These are phyloP conservation scores for Erannis defoliaria DNA, from an alignment of 2,888 invertebrate genomes.

Conservation along the genomic window DNA sequence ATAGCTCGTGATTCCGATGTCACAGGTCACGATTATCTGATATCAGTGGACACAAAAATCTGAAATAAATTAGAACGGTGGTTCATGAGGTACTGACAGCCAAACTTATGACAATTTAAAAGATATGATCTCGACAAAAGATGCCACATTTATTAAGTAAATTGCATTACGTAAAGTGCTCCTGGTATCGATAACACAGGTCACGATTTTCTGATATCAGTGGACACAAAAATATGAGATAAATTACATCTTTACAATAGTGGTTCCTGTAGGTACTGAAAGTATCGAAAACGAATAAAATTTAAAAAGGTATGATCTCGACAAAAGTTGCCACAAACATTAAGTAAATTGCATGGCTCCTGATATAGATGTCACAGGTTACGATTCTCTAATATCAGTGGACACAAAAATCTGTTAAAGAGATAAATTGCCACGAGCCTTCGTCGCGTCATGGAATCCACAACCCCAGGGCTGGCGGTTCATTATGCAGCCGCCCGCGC, in stretches of 20 bases:
- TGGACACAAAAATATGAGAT: not conserved
- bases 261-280: too few species aligned
- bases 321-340: not conserved
- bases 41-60: not conserved
- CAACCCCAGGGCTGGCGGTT: conserved; percentile 57
- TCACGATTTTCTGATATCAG: not conserved
- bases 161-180: not conserved
- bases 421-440: not conserved
- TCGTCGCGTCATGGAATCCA: conserved; percentile 51
- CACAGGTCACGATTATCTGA: not conserved
- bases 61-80: not conserved
- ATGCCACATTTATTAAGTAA: not conserved
- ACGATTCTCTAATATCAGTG: not conserved
- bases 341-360: not conserved
- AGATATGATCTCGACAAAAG: not conserved
- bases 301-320: not conserved
- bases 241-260: too few species aligned
- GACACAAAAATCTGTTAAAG: not conserved
- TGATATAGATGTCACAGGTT: not conserved
- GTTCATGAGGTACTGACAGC: too few species aligned
- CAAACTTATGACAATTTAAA: too few species aligned
- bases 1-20: not conserved
- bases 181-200: not conserved
- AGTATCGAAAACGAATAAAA: too few species aligned
- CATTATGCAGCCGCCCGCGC: conserved; percentile 84